Base-by-base conservation (phyloP, 2,113 vertebrate genomes). In the Tachysurus fulvidraco region DNA sequence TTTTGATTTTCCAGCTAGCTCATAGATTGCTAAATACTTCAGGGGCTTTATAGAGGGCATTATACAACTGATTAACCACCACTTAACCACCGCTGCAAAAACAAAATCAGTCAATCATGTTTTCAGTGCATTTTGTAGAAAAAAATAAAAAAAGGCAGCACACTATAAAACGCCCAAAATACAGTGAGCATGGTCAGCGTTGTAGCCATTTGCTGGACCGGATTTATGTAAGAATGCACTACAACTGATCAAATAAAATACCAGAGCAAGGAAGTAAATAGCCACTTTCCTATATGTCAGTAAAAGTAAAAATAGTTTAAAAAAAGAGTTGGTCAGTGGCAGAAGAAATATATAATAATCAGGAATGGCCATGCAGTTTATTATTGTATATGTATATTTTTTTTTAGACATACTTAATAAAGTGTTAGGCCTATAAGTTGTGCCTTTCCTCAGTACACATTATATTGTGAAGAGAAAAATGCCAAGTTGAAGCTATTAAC, bases 401-500 rank as follows among this genome's bases (percentile, higher is more conserved):
- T 16, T 30, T 30, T 19, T 78, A 76, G 73, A 21, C 5, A 2
- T 46, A 76, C 14, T 44, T 76, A 50, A 50, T 14, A 19, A 76
- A 50, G 11, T 3, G 3, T 23, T 46, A 76, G 8, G 44, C 19
- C 36, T 44, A 73, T 46, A 25, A 50, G 23, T 23, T 52, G 19
- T 19, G n/a, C 12, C 9, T 57, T n/a, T 59, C 9, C 10, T 3
- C 3, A 64, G 25, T 28, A 12, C 25, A 12, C 78, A 60, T 78
- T 78, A 50, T 81, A 4, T 44, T 41, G 6, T 50, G n/a, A 67
- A 54, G 28, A 36, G 14, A 54, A 50, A 73, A 74, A 81, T n/a
- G 19, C 16, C 50, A 71, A 59, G 59, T 23, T n/a, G 46, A 76
- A 76, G 17, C 57, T 44, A 30, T 91, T 91, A 89, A 99, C 98